Evolutionary conservation across 92 coral and sea anemone species (phyloP), one percentile per base, ranked within the genome.

Genomic region (Bergia sp.): DNA sequence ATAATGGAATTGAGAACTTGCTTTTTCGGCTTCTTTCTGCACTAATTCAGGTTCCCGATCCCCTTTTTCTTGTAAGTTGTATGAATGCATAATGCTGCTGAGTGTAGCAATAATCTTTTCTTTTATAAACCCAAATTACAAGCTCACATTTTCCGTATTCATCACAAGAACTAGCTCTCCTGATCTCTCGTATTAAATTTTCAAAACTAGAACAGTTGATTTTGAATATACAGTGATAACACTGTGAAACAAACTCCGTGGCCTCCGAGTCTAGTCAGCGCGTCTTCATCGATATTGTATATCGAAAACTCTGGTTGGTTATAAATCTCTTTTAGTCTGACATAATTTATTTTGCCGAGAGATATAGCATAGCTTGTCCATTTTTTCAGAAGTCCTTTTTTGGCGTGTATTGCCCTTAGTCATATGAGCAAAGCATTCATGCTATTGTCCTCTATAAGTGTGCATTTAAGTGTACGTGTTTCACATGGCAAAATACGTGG

Each of bases 241-340:
- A 18, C 18, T 53, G 58, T 44, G 15, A 77, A 77, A 45, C 39
- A 79, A 16, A 21, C 47, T 11, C 69, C 73, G 85, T 80, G 87
- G 87, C 67, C 87, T 69, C 12, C 44, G 44, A 15, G 79, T 84
- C 87, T 84, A 71, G 87, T 45, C 87, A 72, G 37, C 43, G 45
- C 29, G 87, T 71, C 87, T 84, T 84, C 36, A 4, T 72, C 43
- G 65, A 84, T 84, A 84, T 84, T 23, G 66, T 0, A 4, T 23
- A n/a, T n/a, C 7, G 69, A 21, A 61, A 16, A 21, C 69, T 61
- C 10, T 0, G 16, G 16, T 53, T 53, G 58, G 58, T 11, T 53
- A 53, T 16, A 53, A 53, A 45, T 1, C 58, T 16, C 16, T 53
- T 53, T 53, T 10, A 12, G 10, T 53, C 7, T 53, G 58, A 1